Percentiles rank a stretch among this genome's conserved stretches.
Evolutionary conservation across 2,113 vertebrate genomes (phyloP).

Genomic region (Noctilio leporinus): DNA sequence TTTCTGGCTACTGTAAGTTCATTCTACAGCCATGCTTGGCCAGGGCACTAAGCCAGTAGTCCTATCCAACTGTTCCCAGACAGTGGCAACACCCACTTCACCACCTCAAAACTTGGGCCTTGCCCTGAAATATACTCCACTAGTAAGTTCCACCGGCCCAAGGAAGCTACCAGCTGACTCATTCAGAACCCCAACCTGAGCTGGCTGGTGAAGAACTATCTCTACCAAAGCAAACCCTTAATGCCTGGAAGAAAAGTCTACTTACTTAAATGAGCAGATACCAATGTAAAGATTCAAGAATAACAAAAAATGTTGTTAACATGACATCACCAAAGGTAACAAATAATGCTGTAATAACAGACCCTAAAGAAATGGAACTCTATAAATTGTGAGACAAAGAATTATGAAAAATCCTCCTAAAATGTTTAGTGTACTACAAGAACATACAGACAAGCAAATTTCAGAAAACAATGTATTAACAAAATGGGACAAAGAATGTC

Average conservation of each 20-base stretch:
- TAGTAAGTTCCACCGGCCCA: neutral
- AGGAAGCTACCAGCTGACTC: neutral
- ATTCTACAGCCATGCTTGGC: neutral
- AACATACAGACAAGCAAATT: neutral
- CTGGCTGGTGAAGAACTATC: neutral
- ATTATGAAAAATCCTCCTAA: neutral
- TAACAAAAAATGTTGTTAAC: neutral
- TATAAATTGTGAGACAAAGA: neutral
- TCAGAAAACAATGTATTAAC: neutral
- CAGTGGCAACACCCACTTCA: neutral
- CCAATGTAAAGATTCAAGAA: neutral
- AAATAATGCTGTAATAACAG: neutral
- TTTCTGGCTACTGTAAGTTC: neutral
- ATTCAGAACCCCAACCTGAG: neutral
- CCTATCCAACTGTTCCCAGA: neutral
- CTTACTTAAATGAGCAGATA: neutral
- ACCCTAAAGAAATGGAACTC: neutral
- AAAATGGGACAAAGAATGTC: neutral
- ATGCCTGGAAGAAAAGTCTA: neutral
- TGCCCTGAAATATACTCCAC: neutral
- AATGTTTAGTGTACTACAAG: neutral
- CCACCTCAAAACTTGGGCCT: neutral
- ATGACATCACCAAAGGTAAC: neutral
- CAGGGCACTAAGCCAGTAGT: neutral
- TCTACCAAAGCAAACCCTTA: neutral